Evolutionary conservation across 2,797 vertebrate genomes (phyloP).

Genomic region (Carcharodon carcharias): DNA sequence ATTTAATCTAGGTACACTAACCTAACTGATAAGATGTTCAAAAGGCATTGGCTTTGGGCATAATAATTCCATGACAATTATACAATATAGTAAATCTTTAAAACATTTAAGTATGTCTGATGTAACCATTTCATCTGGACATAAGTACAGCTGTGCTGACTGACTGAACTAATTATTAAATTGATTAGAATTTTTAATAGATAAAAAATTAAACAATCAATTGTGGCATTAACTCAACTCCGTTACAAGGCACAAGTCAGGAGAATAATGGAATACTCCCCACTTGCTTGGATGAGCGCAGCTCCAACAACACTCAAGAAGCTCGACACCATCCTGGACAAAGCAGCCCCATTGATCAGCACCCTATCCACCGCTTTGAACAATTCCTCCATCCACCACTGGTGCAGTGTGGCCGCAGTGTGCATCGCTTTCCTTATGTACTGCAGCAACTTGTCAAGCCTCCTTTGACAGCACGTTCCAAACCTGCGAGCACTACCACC

Average conservation of each 20-base stretch:
- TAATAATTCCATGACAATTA: background rate
- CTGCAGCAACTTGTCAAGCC: too few species aligned
- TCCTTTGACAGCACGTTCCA: too few species aligned
- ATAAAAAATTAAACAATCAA: background rate
- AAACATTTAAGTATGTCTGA: background rate
- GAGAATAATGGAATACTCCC: background rate
- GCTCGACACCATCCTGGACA: background rate
- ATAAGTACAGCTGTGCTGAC: background rate
- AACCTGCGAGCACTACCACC: too few species aligned
- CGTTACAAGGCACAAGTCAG: background rate
- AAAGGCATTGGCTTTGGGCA: background rate
- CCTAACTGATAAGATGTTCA: background rate
- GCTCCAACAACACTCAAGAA: background rate
- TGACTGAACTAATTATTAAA: slow-evolving; percentile 14
- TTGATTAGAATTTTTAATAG: slow-evolving; percentile 1
- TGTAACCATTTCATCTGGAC: background rate
- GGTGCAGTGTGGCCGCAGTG: too few species aligned
- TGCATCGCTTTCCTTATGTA: too few species aligned
- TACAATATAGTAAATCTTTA: background rate
- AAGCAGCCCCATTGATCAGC: background rate
- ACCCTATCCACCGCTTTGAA: background rate
- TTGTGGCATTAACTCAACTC: background rate
- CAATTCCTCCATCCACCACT: too few species aligned
- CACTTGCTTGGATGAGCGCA: background rate
- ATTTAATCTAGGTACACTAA: background rate